Evolutionary conservation across 1,140 invertebrate genomes (phyloP).

Genomic region (Solenopsis fugax): DNA sequence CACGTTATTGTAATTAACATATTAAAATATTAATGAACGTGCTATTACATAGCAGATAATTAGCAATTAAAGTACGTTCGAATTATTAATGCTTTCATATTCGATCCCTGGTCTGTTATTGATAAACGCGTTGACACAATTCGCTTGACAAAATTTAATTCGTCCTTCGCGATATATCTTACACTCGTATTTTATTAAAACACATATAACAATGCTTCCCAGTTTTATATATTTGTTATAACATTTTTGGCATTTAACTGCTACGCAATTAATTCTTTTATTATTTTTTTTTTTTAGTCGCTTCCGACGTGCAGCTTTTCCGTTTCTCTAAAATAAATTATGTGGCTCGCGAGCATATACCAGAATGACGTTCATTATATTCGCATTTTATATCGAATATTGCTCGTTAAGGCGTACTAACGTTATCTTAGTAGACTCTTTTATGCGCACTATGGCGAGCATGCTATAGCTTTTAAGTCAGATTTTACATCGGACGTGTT

Average conservation of each 20-base stretch:
- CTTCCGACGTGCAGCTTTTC: background rate
- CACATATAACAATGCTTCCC: background rate
- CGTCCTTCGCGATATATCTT: background rate
- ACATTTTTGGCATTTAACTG: background rate
- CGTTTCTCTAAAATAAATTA: conserved; percentile 20
- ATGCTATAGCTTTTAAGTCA: background rate
- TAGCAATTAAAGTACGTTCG: conserved; percentile 20
- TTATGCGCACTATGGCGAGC: background rate
- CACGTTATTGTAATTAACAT: background rate
- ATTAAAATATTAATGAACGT: background rate
- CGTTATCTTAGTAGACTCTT: background rate
- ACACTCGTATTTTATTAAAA: background rate
- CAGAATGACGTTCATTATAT: conserved; percentile 11
- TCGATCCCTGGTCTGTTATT: background rate
- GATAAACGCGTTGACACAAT: conserved; percentile 18
- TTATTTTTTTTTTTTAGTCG: background rate
- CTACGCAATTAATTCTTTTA: background rate
- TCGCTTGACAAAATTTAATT: conserved; percentile 2
- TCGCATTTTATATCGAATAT: conserved; percentile 10
- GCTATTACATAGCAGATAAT: background rate
- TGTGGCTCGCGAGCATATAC: background rate
- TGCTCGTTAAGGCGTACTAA: background rate
- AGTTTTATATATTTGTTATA: background rate
- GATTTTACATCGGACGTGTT: background rate
- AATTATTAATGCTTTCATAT: conserved; percentile 31